A percentile compares a stretch with the other conserved stretches of the same genome.
phyloP scores from a whole-genome alignment of 1,140 invertebrate species.

The Phymastichus coffea region DNA sequence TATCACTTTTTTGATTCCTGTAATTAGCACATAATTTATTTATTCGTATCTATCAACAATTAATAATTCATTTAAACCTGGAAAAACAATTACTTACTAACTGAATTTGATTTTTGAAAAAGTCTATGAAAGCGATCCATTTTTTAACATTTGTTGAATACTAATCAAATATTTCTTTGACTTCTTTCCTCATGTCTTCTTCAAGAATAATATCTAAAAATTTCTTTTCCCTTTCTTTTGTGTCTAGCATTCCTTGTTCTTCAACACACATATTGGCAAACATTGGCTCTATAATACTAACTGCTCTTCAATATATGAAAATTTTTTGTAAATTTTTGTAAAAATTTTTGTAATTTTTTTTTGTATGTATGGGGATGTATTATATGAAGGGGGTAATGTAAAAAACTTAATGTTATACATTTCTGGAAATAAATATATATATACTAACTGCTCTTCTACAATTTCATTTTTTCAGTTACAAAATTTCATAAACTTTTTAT shows the following conservation, averaged over 20 bases:
- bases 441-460: too few species aligned
- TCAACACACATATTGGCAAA: constrained; percentile 68
- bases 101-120: constrained; percentile 47
- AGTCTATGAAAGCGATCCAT: constrained; percentile 62
- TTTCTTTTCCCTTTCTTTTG: constrained; percentile 61
- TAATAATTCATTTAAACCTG: neutral
- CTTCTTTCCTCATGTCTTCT: constrained; percentile 59
- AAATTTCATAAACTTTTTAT: too few species aligned
- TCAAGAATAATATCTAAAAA: constrained; percentile 67
- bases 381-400: too few species aligned
- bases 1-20: constrained; percentile 34
- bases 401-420: too few species aligned
- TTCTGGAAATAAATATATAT: too few species aligned
- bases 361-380: constrained; percentile 72
- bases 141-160: constrained; percentile 51
- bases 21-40: constrained; percentile 44
- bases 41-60: too few species aligned
- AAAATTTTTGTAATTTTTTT: constrained; percentile 53
- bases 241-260: constrained; percentile 76
- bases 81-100: constrained; percentile 41
- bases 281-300: constrained; percentile 67
- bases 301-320: constrained; percentile 61
- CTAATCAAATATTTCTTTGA: constrained; percentile 34
- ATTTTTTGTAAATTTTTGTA: constrained; percentile 42
- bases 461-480: too few species aligned